A percentile compares a stretch with the other conserved stretches of the same genome.
Conservation (phyloP, 2,888 invertebrate genomes). For the Drosophila greeni region DNA sequence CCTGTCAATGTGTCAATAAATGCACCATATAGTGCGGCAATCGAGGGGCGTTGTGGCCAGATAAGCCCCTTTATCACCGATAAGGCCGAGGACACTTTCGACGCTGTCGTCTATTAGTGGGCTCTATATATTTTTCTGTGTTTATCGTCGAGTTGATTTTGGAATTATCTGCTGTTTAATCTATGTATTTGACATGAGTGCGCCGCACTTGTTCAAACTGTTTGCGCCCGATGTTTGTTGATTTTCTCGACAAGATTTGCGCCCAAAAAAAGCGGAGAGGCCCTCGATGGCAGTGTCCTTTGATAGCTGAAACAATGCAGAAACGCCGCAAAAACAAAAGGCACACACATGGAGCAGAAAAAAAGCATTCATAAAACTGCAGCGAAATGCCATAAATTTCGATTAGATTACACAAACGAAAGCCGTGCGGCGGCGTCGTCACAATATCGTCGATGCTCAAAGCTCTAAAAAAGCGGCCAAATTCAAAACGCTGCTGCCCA, state of each 20-base stretch:
- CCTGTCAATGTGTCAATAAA: slow-evolving; percentile 74
- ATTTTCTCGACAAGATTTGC: slow-evolving; percentile 46
- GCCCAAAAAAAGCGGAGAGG: background rate
- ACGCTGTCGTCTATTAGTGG: slow-evolving; percentile 62
- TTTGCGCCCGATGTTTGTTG: slow-evolving; percentile 48
- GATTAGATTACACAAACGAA: slow-evolving; percentile 74
- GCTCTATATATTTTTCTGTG: slow-evolving; percentile 46
- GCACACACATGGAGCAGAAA: background rate
- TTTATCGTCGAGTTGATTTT: slow-evolving; percentile 67
- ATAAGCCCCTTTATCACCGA: slow-evolving; percentile 43
- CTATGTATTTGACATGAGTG: slow-evolving; percentile 68
- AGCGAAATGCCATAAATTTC: slow-evolving; percentile 67
- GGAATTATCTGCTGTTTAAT: slow-evolving; percentile 70
- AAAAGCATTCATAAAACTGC: slow-evolving; percentile 53
- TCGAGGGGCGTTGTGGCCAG: slow-evolving; percentile 10
- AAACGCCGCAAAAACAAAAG: background rate
- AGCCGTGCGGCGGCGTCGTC: slow-evolving; percentile 13
- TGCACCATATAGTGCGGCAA: slow-evolving; percentile 53
- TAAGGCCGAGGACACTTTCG: slow-evolving; percentile 41
- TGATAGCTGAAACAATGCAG: slow-evolving; percentile 24
- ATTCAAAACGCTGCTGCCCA: slow-evolving; percentile 36
- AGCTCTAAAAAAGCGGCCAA: slow-evolving; percentile 35
- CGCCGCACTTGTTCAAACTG: slow-evolving; percentile 61
- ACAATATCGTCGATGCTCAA: slow-evolving; percentile 55
- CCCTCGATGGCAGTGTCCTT: slow-evolving; percentile 18